Evolutionary conservation across 2,888 invertebrate species (phyloP), one percentile per base, ranked within the genome.

Genomic region (Diploptera punctata): DNA sequence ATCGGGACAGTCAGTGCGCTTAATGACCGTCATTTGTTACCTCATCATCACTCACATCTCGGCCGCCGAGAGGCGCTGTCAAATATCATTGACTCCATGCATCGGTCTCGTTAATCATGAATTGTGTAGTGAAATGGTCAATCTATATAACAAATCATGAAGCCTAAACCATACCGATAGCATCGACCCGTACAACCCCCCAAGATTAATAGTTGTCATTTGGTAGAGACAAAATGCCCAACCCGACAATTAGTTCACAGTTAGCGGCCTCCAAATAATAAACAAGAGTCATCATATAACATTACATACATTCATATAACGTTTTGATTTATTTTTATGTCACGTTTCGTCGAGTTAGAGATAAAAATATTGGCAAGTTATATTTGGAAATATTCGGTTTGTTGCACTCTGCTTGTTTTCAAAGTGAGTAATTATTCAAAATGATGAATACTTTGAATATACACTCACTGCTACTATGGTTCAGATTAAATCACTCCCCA

Each of bases 11-110:
- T 49, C 67, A 67, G 10, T 43, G 31, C n/a, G 29, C 31, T 67
- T 49, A 67, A 67, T 67, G 67, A 67, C 49, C 49, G 31, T 19
- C 49, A 67, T 67, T 67, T 47, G 67, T 67, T 47, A 67, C 31
- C 29, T 49, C 49, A 29, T 67, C 67, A 67, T 67, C 67, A 67
- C 31, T 57, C 57, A 57, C 57, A 49, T 49, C 5, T 49, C 49
- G 13, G 44, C 44, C 13, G 49, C 49, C 3, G n/a, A 13, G 19
- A 21, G 19, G 52, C 24, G 26, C 29, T 57, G 57, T 57, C 57
- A 57, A 57, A 57, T 57, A 57, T 57, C 57, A 57, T 29, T 57
- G 57, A 57, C 57, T 57, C 52, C 3, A 24, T 24, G 29, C 57
- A 57, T 24, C 26, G 52, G 7, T 29, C 57, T 29, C 57, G 57